Evolutionary conservation across 2,888 invertebrate species (phyloP).

Genomic region (Nowickia ferox): DNA sequence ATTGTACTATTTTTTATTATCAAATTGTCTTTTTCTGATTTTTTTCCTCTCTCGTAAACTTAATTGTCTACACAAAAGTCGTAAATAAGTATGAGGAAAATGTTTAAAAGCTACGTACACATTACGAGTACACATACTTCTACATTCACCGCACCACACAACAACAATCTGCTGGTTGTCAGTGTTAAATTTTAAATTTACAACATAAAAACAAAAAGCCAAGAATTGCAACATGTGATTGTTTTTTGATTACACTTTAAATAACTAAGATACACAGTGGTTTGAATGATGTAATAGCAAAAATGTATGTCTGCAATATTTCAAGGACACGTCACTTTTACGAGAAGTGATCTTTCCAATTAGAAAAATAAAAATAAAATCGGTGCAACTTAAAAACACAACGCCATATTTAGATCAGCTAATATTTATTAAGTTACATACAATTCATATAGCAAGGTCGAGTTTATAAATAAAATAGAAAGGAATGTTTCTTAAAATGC

Average conservation of each 20-base stretch:
- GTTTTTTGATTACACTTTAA: slow-evolving; percentile 67
- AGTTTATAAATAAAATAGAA: neutral
- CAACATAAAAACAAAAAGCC: slow-evolving; percentile 36
- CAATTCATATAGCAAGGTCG: neutral
- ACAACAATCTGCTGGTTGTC: slow-evolving; percentile 11
- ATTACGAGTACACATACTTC: neutral
- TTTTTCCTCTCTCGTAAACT: slow-evolving; percentile 14
- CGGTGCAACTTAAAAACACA: neutral
- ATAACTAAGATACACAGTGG: slow-evolving; percentile 57
- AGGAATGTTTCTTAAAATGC: neutral
- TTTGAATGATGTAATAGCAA: slow-evolving; percentile 40
- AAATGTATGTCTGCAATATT: slow-evolving; percentile 19
- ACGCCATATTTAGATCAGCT: neutral
- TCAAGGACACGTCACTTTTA: slow-evolving; percentile 40
- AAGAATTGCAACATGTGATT: slow-evolving; percentile 73
- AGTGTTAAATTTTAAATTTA: slow-evolving; percentile 54
- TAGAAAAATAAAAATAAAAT: slow-evolving; percentile 19
- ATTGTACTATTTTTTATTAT: slow-evolving; percentile 15
- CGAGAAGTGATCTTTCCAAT: slow-evolving; percentile 44
- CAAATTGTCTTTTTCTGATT: neutral
- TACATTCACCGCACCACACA: slow-evolving; percentile 8
- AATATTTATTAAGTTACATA: neutral
- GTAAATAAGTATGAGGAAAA: slow-evolving; percentile 39
- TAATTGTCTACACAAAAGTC: slow-evolving; percentile 48
- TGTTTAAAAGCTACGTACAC: slow-evolving; percentile 8